phyloP scores from a whole-genome alignment of 2,797 vertebrate species.

The Semaprochilodus insignis region DNA sequence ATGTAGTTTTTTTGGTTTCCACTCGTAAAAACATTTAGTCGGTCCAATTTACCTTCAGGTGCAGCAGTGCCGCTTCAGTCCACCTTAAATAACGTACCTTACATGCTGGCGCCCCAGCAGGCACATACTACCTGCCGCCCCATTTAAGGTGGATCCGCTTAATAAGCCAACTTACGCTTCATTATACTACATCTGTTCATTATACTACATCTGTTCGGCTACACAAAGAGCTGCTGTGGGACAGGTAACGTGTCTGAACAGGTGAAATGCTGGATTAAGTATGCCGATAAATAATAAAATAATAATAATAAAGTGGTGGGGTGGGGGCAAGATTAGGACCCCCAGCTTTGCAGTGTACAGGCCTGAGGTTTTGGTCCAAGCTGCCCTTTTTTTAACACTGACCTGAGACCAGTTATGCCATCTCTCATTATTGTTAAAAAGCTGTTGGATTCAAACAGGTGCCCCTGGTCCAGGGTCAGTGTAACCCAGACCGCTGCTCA shows the following conservation, averaged over 20 bases:
- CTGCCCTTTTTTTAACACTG: neutral
- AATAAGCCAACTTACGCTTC: no score
- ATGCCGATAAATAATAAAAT: no score
- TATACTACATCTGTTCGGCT: neutral
- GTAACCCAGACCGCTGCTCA: conserved; percentile 1
- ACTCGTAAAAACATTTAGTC: no score
- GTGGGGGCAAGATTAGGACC: neutral
- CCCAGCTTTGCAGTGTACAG: neutral
- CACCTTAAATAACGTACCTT: no score
- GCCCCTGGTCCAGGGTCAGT: neutral
- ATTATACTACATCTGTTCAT: no score
- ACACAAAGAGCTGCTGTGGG: neutral
- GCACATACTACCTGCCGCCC: no score
- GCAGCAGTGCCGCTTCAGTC: no score
- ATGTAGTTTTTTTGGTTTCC: neutral
- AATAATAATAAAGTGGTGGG: neutral
- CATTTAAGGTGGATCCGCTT: no score
- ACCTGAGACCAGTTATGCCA: neutral
- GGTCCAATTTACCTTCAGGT: no score
- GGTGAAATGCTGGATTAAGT: no score
- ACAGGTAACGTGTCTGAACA: neutral
- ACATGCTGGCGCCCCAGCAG: no score
- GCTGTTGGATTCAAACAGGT: neutral
- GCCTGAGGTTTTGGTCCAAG: neutral
- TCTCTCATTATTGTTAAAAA: neutral